Base-by-base conservation (phyloP, 2,888 invertebrate genomes). In the Amphipoea lucens region DNA sequence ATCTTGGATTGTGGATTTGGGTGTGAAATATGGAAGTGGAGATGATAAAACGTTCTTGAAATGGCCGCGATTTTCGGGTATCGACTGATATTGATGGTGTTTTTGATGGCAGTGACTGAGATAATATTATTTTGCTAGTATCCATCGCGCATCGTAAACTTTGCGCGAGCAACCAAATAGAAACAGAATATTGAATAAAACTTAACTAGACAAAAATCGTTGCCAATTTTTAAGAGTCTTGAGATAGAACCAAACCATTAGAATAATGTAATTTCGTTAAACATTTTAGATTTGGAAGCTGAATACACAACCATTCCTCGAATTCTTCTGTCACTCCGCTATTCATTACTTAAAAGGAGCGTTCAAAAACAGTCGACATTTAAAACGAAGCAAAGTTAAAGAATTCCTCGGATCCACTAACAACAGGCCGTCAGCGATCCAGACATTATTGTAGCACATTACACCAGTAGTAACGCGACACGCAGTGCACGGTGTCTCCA, bases 371-470 rank as follows among this genome's bases (percentile, higher is more conserved):
- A 80, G 69, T 78, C 40, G 71, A 54, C 76, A 79, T 82, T 87
- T 81, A 81, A 60, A 89, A 40, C 57, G 69, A 80, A 82, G 84
- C 85, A 81, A 88, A 87, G 79, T 89, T 74, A 75, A 83, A 84
- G 85, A 86, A 90, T 90, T 87, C 81, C 84, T 78, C 40, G 76
- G 78, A 84, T 86, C 78, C 76, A 72, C 74, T 62, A 82, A 74
- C 80, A 79, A 23, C 69, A 73, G 81, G 76, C 69, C 76, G 82
- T 72, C 72, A 74, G 78, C 84, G 72, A 82, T 82, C 90, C 89
- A 78, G 87, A 88, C 88, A 87, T 89, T 91, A 89, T 81, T 87
- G 90, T 87, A 88, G 88, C 83, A 89, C 89, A 91, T 91, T 90
- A 90, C 84, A 79, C 77, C 74, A 82, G 81, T 78, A 83, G 87